Evolutionary conservation across 2,797 vertebrate genomes (phyloP).

Genomic region (Psittacula derbiana): DNA sequence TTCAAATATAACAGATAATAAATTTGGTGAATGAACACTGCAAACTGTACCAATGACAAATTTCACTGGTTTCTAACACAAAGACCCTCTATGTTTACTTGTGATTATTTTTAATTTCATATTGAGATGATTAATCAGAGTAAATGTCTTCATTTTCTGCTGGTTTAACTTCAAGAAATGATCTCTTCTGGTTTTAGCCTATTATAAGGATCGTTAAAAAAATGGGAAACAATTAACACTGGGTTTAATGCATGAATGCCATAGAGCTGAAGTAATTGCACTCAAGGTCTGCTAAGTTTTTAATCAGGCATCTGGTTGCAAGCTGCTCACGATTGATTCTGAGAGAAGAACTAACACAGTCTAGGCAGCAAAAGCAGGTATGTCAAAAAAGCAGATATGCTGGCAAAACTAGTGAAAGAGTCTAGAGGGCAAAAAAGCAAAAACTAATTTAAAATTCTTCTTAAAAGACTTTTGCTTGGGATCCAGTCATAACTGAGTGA

Average conservation of each 20-base stretch:
- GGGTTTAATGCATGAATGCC: conserved; percentile 80
- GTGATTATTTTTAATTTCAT: conserved; percentile 72
- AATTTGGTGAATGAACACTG: not conserved
- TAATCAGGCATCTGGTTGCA: conserved; percentile 86
- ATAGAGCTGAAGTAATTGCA: conserved; percentile 82
- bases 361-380: conserved; percentile 72
- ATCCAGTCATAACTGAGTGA: not conserved
- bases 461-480: conserved; percentile 10
- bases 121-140: conserved; percentile 76
- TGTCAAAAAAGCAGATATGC: conserved; percentile 71
- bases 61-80: conserved; percentile 22
- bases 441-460: conserved; percentile 30
- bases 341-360: conserved; percentile 70
- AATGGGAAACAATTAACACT: conserved; percentile 84
- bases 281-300: conserved; percentile 87
- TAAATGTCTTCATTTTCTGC: conserved; percentile 81
- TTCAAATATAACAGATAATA: not conserved
- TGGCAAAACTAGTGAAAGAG: conserved; percentile 70
- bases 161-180: conserved; percentile 81
- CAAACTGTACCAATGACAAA: not conserved
- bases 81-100: conserved; percentile 55
- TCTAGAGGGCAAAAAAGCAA: conserved; percentile 51
- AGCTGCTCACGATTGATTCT: conserved; percentile 81
- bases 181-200: conserved; percentile 80
- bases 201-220: conserved; percentile 82